These are phyloP conservation scores for Cryptotis parvus DNA, from an alignment of 2,113 vertebrate species.

Conservation along the genomic window DNA sequence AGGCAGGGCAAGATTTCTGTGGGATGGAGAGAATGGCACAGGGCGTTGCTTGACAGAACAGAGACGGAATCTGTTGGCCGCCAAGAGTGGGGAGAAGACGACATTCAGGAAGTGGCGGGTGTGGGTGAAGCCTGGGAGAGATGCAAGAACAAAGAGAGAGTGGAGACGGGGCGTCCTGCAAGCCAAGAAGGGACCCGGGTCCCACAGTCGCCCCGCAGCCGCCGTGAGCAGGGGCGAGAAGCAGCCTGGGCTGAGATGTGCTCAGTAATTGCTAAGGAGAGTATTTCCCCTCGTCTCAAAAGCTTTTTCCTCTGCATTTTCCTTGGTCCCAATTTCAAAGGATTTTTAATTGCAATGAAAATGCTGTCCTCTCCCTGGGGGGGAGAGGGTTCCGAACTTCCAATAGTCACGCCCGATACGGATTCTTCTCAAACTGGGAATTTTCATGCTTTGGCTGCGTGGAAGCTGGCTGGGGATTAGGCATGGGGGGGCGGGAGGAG, in stretches of 20 bases:
- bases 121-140: not conserved
- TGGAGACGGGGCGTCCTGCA: not conserved
- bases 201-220: not conserved
- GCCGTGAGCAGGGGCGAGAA: constrained; percentile 58
- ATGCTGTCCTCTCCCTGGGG: constrained; percentile 86
- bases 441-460: constrained; percentile 85
- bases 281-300: constrained; percentile 83
- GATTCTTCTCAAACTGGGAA: constrained; percentile 85
- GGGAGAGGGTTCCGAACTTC: constrained; percentile 82
- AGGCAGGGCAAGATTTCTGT: not conserved
- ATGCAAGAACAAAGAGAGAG: not conserved
- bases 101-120: not conserved
- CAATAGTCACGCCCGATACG: constrained; percentile 80
- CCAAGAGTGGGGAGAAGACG: not conserved
- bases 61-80: not conserved
- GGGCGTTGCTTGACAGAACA: too few species aligned
- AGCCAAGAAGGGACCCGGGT: not conserved
- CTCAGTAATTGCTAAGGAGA: constrained; percentile 80
- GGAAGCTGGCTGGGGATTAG: constrained; percentile 73
- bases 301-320: constrained; percentile 84
- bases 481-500: not conserved
- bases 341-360: constrained; percentile 91
- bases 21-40: not conserved
- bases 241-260: constrained; percentile 79
- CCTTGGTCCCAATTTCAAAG: constrained; percentile 88